These are phyloP conservation scores for Stenodema calcarata DNA, from an alignment of 2,888 invertebrate species.

Conservation along the genomic window DNA sequence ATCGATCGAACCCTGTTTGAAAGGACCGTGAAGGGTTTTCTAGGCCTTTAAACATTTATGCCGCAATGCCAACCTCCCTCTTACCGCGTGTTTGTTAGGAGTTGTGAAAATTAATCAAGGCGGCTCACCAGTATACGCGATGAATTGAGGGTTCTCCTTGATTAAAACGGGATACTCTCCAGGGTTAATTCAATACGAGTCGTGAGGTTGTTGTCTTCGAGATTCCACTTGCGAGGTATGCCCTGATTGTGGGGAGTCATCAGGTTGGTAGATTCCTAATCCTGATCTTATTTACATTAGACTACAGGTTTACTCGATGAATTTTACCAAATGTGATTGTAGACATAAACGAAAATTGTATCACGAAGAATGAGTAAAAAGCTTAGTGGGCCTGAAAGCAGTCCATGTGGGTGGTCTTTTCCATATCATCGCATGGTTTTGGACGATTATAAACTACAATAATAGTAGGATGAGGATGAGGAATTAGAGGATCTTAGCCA, in stretches of 20 bases:
- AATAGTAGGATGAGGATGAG: too few relatives aligned
- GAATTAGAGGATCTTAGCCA: too few relatives aligned
- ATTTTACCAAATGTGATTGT: too few relatives aligned
- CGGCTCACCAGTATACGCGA: not conserved
- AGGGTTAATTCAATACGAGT: not conserved
- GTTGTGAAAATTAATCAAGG: not conserved
- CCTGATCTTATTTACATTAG: too few relatives aligned
- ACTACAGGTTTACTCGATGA: too few relatives aligned
- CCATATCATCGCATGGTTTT: too few relatives aligned
- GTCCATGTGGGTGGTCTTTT: too few relatives aligned
- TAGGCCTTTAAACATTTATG: not conserved
- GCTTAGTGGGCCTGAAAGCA: too few relatives aligned
- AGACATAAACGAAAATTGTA: too few relatives aligned
- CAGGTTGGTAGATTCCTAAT: not conserved
- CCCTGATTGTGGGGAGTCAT: not conserved
- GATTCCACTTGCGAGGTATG: not conserved
- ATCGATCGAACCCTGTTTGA: not conserved
- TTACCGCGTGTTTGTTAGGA: not conserved
- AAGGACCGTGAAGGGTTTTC: not conserved
- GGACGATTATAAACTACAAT: too few relatives aligned
- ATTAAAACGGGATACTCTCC: not conserved
- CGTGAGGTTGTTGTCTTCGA: not conserved
- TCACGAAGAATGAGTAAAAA: too few relatives aligned
- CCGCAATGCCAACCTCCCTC: not conserved
- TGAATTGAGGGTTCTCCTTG: not conserved